Conservation (phyloP, 2,113 vertebrate species). For the Atlantisia rogersi region DNA sequence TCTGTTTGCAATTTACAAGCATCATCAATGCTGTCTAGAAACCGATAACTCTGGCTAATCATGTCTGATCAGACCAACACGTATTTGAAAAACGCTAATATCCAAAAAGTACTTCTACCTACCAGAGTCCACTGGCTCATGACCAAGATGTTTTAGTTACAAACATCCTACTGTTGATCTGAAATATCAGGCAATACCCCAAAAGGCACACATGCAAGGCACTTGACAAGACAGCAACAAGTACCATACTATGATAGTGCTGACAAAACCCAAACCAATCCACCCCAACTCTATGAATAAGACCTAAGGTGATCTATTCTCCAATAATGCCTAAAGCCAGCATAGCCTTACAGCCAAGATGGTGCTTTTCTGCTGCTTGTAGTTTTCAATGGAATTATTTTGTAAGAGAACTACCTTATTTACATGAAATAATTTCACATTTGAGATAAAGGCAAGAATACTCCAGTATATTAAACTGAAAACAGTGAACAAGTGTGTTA, state of each 20-base stretch:
- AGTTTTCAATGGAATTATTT: background rate
- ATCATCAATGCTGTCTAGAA: background rate
- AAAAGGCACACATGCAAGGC: background rate
- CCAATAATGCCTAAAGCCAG: background rate
- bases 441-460: background rate
- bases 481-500: background rate
- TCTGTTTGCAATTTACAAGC: background rate
- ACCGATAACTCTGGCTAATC: background rate
- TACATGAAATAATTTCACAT: background rate
- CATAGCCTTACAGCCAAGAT: background rate
- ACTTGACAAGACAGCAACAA: background rate
- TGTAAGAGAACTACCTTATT: background rate
- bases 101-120: background rate
- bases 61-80: fast-evolving
- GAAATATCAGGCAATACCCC: background rate
- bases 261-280: background rate
- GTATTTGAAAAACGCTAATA: background rate
- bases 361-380: background rate
- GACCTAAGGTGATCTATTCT: background rate
- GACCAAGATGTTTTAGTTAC: fast-evolving
- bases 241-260: background rate
- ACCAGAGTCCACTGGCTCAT: background rate
- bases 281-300: background rate
- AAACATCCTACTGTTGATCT: background rate
- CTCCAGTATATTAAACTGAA: background rate